These are phyloP conservation scores for Dicranocentrus wangi DNA, from an alignment of 2,888 invertebrate species.

Conservation along the genomic window DNA sequence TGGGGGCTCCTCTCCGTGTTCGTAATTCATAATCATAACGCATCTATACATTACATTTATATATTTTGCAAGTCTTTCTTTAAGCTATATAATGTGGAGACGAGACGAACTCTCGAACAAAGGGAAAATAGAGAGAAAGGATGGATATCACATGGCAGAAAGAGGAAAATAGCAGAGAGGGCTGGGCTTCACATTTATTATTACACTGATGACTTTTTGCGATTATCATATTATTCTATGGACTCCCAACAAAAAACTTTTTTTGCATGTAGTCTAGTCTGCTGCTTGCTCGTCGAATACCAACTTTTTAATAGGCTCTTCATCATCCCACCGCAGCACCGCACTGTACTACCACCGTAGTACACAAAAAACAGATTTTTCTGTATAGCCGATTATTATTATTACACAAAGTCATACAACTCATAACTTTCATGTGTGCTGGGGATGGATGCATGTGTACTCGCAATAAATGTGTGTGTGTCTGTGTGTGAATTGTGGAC, in stretches of 20 bases:
- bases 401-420: too few relatives aligned
- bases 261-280: neutral
- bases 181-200: slow-evolving; percentile 45
- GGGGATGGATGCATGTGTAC: neutral
- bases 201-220: slow-evolving; percentile 41
- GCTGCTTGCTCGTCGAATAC: neutral
- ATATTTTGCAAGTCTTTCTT: too few relatives aligned
- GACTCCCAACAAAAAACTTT: neutral
- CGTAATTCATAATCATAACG: slow-evolving; percentile 29
- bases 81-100: too few relatives aligned
- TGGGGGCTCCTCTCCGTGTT: slow-evolving; percentile 53
- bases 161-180: slow-evolving; percentile 30
- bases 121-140: slow-evolving; percentile 9
- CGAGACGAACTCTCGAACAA: slow-evolving; percentile 30
- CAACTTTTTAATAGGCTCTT: neutral
- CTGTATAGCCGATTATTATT: slow-evolving; percentile 8
- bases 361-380: slow-evolving; percentile 10
- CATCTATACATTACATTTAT: neutral
- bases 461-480: slow-evolving; percentile 2
- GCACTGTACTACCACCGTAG: neutral
- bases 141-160: neutral
- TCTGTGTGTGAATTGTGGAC: slow-evolving; percentile 8
- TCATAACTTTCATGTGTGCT: too few relatives aligned
- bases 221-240: slow-evolving; percentile 32
- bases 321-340: neutral